Percentiles rank a stretch among this genome's conserved stretches.
Evolutionary conservation across 2,888 invertebrate genomes (phyloP).

Genomic region (Dasypolia templi): DNA sequence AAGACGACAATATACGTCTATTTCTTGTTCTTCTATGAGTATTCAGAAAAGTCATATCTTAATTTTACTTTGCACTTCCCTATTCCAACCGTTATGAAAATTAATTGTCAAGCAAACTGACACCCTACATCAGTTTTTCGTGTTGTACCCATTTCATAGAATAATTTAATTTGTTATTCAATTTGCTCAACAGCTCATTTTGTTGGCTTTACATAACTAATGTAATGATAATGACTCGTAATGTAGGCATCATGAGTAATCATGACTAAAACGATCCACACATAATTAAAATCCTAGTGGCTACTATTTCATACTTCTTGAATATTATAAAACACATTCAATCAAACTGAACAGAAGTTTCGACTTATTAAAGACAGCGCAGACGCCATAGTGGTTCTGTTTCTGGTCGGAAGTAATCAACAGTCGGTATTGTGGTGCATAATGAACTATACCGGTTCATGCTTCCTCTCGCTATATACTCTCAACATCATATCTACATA

Average conservation of each 20-base stretch:
- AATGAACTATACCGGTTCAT: slow-evolving; percentile 60
- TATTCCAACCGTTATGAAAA: too few species aligned
- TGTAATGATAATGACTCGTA: not conserved
- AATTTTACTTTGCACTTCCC: not conserved
- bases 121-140: not conserved
- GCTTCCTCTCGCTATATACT: slow-evolving; percentile 21
- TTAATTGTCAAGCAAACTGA: not conserved
- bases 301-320: not conserved
- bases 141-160: not conserved
- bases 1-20: not conserved
- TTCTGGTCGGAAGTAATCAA: slow-evolving; percentile 67
- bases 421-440: slow-evolving; percentile 64
- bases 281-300: not conserved
- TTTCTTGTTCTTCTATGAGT: not conserved
- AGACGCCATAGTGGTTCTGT: slow-evolving; percentile 39
- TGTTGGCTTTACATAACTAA: not conserved
- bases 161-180: not conserved
- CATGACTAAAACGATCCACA: not conserved
- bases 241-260: not conserved
- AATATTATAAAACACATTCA: slow-evolving; percentile 34
- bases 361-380: slow-evolving; percentile 48
- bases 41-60: not conserved
- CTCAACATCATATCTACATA: slow-evolving; percentile 38
- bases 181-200: not conserved
- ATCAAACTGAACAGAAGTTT: slow-evolving; percentile 55